A percentile compares a stretch with the other conserved stretches of the same genome.
Evolutionary conservation across 2,113 vertebrate genomes (phyloP).

Genomic region (Dissostichus mawsoni): DNA sequence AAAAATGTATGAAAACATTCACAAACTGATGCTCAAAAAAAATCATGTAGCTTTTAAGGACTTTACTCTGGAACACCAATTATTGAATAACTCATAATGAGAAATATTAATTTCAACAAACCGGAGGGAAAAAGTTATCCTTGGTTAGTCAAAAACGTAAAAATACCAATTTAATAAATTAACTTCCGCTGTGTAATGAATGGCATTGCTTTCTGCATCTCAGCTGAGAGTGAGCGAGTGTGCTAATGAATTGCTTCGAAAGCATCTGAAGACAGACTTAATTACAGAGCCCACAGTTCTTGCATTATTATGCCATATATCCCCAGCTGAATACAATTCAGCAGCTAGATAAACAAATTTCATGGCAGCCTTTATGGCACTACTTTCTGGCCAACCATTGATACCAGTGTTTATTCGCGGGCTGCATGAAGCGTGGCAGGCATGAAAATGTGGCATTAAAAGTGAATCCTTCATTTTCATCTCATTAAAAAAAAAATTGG

Average conservation of each 20-base stretch:
- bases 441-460: slow-evolving; percentile 86
- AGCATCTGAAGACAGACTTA: slow-evolving; percentile 86
- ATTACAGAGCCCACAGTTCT: slow-evolving; percentile 80
- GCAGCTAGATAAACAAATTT: slow-evolving; percentile 85
- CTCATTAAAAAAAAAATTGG: slow-evolving; percentile 82
- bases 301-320: slow-evolving; percentile 80
- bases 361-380: slow-evolving; percentile 79
- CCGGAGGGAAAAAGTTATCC: slow-evolving; percentile 68
- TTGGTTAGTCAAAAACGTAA: slow-evolving; percentile 71
- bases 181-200: slow-evolving; percentile 78
- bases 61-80: slow-evolving; percentile 68
- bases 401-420: slow-evolving; percentile 87
- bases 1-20: slow-evolving; percentile 13
- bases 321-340: slow-evolving; percentile 77
- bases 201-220: slow-evolving; percentile 74
- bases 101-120: slow-evolving; percentile 78
- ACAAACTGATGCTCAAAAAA: slow-evolving; percentile 42
- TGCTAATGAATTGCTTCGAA: slow-evolving; percentile 86
- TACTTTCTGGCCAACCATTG: slow-evolving; percentile 83
- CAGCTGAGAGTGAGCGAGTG: slow-evolving; percentile 76
- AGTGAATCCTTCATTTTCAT: slow-evolving; percentile 89
- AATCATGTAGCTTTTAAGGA: slow-evolving; percentile 61
- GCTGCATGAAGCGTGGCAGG: slow-evolving; percentile 82
- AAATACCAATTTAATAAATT: slow-evolving; percentile 74
- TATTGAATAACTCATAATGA: slow-evolving; percentile 78